Base-by-base conservation (phyloP, 2,888 invertebrate species). In the Cylindroiulus punctatus region DNA sequence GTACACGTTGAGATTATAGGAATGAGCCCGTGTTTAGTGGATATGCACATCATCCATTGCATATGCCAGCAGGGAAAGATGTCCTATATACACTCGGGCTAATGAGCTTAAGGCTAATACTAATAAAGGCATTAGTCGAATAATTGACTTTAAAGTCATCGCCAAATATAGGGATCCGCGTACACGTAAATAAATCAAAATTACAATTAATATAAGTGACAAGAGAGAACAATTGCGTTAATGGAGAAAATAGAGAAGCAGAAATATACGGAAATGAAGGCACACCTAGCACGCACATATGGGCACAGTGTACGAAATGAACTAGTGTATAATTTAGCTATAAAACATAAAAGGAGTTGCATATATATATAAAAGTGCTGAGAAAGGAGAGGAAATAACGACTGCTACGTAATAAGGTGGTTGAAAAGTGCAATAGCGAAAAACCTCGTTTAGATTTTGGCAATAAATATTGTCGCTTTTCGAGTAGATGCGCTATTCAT, bases 191-290 rank as follows among this genome's bases (percentile, higher is more conserved):
- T 65, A 65, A 65, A 65, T 65, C 65, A 65, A 65, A 65, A 65
- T 65, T 65, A 65, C 65, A 65, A 65, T 65, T 65, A 65, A 65
- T 65, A 65, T 65, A 65, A 65, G 26, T 65, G 65, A 65, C 65
- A 65, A 65, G 65, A 65, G 22, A 10, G 65, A 65, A 65, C 65
- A 65, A 65, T 65, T 65, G 65, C 65, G 26, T 65, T 65, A 65
- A 65, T 65, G 26, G 65, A 65, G 65, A 65, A 65, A 52, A 52
- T 26, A 65, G 65, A 26, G 65, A 65, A 1, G 14, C 44, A 44
- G 14, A 14, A 44, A 44, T 44, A 10, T 1, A 44, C 1, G 44
- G 17, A 19, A 52, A 12, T n/a, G 3, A n/a, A 8, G 65, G 65
- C 65, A 65, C 65, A 65, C 65, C 65, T 65, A 65, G 19, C 22